Evolutionary conservation across 2,888 invertebrate genomes (phyloP), one percentile per base, ranked within the genome.

Genomic region (Conus canariensis): DNA sequence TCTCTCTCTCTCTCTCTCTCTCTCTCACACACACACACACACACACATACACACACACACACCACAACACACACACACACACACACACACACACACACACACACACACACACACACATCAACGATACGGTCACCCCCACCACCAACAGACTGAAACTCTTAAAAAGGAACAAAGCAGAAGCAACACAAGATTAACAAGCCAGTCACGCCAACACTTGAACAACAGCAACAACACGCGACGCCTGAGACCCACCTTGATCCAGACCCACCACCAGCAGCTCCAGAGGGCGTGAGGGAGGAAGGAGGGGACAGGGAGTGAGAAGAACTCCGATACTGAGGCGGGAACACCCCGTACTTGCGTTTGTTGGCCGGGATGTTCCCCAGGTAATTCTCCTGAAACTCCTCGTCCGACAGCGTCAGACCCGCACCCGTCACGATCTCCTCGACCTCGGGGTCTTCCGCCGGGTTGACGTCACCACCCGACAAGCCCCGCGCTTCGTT

Each of bases 341-440:
- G 85, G 10, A 83, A 86, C 74, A 91, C 22, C 10, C 90, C 90
- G 70, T 56, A 90, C 22, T 56, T 90, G 6, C 92, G 88, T 67
- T 89, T 89, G 85, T 91, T 85, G 19, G 91, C 58, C 12, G 90
- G 91, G 70, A 92, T 91, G 87, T 92, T 92, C n/a, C 92, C 92
- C 45, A 92, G 88, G 86, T 91, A 92, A 58, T 91, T 87, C 85
- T 91, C 92, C 25, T 92, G 90, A 16, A 92, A 91, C 77, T 91
- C 92, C 82, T 92, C 92, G 80, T 91, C 91, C 0, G 90, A 90
- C 74, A 91, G 60, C 14, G 77, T 80, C 60, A 85, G n/a, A 70
- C 74, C 74, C 45, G 90, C 67, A 74, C 85, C 85, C 56, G 70
- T 45, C 30, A 60, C 67, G 14, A 67, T 67, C 82, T 82, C 83